phyloP scores from a whole-genome alignment of 2,113 vertebrate genomes.

The Hydrochoerus hydrochaeris region DNA sequence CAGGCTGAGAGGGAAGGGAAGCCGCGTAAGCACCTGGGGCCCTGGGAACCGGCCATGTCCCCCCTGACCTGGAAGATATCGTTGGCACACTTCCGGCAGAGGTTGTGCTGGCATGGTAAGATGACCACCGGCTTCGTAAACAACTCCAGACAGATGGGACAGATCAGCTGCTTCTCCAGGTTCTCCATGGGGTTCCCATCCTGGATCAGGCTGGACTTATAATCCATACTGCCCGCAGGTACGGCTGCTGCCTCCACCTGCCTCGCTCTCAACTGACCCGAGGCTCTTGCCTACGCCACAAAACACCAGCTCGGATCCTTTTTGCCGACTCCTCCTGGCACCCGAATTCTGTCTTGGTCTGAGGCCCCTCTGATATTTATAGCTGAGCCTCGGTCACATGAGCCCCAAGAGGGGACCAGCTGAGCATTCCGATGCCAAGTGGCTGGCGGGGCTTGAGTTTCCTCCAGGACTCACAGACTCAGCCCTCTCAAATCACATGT shows the following conservation, averaged over 20 bases:
- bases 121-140: constrained; percentile 98
- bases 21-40: accelerated
- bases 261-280: neutral
- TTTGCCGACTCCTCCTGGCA: constrained; percentile 18
- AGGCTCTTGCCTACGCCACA: constrained; percentile 12
- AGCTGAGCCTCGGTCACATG: constrained; percentile 80
- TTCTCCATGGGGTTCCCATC: constrained; percentile 93
- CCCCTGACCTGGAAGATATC: constrained; percentile 93
- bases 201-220: constrained; percentile 86
- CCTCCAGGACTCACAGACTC: constrained; percentile 73
- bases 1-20: neutral
- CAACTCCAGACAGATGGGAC: constrained; percentile 99
- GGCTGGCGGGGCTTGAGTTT: constrained; percentile 81
- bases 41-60: accelerated
- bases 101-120: constrained; percentile 98
- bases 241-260: neutral
- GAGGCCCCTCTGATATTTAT: constrained; percentile 86
- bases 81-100: constrained; percentile 96
- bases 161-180: constrained; percentile 98
- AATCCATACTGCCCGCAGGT: constrained; percentile 82
- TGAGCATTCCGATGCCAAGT: constrained; percentile 79
- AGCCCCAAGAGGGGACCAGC: constrained; percentile 77
- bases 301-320: neutral
- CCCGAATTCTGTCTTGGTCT: constrained; percentile 59
- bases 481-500: constrained; percentile 83